phyloP scores from a whole-genome alignment of 2,888 invertebrate species.

The Lydus trimaculatus region DNA sequence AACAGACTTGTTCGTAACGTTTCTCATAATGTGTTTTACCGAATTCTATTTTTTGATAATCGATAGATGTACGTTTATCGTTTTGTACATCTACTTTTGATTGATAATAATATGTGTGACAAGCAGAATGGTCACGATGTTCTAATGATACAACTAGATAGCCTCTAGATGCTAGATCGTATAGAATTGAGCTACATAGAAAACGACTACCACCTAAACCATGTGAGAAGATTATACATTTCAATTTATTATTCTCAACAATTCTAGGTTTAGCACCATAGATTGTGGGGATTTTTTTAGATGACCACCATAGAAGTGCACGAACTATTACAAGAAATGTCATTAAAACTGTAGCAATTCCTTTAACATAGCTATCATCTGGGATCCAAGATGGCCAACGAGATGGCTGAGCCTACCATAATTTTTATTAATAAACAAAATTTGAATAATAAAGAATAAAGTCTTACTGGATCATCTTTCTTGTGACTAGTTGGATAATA shows the following conservation, averaged over 20 bases:
- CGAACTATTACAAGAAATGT: conserved; percentile 54
- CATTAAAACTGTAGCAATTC: conserved; percentile 61
- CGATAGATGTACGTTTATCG: conserved; percentile 52
- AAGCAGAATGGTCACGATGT: conserved; percentile 64
- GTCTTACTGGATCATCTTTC: conserved; percentile 57
- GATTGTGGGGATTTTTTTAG: conserved; percentile 63
- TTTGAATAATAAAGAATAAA: not conserved
- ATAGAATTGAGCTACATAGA: conserved; percentile 67
- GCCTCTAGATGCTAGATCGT: conserved; percentile 71
- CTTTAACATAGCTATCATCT: conserved; percentile 64
- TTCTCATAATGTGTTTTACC: conserved; percentile 56
- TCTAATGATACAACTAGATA: conserved; percentile 71
- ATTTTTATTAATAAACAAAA: conserved; percentile 13
- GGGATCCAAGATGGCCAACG: conserved; percentile 67
- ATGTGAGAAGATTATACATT: conserved; percentile 70
- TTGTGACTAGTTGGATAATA: conserved; percentile 66
- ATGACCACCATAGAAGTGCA: conserved; percentile 53
- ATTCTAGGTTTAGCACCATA: conserved; percentile 60
- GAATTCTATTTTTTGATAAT: conserved; percentile 52
- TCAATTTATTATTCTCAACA: conserved; percentile 55
- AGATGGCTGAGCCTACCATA: conserved; percentile 58
- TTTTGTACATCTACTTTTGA: conserved; percentile 53
- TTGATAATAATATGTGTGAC: conserved; percentile 60
- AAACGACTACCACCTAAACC: conserved; percentile 70
- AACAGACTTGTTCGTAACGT: conserved; percentile 60